Percentiles rank a stretch among this genome's conserved stretches.
Conservation (phyloP, 2,113 vertebrate species). For the Siniperca knerii region DNA sequence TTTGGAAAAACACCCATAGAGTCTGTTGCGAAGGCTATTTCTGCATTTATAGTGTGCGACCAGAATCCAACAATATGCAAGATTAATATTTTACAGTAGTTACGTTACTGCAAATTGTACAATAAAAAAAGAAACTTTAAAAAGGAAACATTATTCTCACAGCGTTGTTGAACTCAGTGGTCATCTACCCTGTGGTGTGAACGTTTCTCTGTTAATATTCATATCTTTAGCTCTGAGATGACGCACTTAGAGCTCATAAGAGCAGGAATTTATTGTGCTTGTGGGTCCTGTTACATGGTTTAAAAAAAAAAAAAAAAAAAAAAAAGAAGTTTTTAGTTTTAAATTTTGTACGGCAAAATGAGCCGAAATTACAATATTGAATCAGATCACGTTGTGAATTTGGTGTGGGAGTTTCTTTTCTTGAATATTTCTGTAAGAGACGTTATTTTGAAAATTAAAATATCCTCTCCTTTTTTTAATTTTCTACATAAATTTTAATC, state of each 20-base stretch:
- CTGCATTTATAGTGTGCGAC: not conserved
- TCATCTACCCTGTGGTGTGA: not conserved
- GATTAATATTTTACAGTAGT: not conserved
- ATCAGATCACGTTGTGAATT: not conserved
- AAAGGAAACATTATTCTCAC: not conserved
- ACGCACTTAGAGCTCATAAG: not conserved
- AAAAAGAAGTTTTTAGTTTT: too few species aligned
- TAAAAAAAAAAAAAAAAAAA: not conserved
- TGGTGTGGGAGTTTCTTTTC: not conserved
- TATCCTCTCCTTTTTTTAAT: too few species aligned
- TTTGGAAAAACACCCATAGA: not conserved
- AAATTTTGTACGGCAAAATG: not conserved
- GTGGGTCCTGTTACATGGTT: not conserved
- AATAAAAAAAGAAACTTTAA: not conserved
- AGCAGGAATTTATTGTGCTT: not conserved
- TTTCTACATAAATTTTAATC: not conserved
- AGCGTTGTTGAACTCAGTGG: not conserved
- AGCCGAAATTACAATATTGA: not conserved
- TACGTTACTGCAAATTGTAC: not conserved
- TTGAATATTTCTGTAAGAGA: not conserved
- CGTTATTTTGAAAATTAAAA: not conserved
- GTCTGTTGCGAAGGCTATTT: constrained; percentile 4
- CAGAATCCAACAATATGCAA: not conserved
- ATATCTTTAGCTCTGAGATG: not conserved
- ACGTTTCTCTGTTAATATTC: not conserved